Evolutionary conservation across 2,113 vertebrate genomes (phyloP), one percentile per base, ranked within the genome.

Genomic region (Neodon shergylaensis): DNA sequence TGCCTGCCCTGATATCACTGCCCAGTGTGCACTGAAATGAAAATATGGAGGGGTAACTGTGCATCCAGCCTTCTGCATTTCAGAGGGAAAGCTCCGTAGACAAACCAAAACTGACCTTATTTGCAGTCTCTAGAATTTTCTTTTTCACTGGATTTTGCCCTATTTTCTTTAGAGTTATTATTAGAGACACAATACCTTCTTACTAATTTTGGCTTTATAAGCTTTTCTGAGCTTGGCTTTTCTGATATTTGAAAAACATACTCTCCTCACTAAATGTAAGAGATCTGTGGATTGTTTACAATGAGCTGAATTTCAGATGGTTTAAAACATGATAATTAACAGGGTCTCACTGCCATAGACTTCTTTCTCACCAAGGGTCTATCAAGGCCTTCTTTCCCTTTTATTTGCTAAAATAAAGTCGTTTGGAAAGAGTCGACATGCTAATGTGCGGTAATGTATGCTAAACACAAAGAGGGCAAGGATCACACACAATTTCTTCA

Each of bases 401-500:
- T 73, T 93, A 97, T 97, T 97, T 98, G 98, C 97, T 98, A 90
- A 90, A 98, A 97, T 97, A 79, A 98, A 94, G 97, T 95, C 93
- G 94, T 97, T 85, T 96, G 36, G 98, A 78, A 94, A 90, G 87
- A 97, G 93, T 93, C 93, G 97, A 95, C 98, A 79, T 77, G 92
- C 97, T 98, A 98, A 98, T 98, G 97, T 98, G 97, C 94, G 97
- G 28, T 98, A 98, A 98, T 98, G 95, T 97, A 98, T 98, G 98
- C 98, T 97, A 97, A 98, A 98, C 97, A 98, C 95, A 98, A 79
- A 97, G 97, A 98, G 97, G 96, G 98, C 97, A 97, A 87, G 85
- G 93, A 91, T 98, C 94, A 97, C 98, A 97, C 98, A 97, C 97
- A 98, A 85, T 99, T 99, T 98, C 95, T 98, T 97, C 96, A 97